These are phyloP conservation scores for Calephelis perditalis DNA, from an alignment of 2,888 invertebrate species.

Conservation along the genomic window DNA sequence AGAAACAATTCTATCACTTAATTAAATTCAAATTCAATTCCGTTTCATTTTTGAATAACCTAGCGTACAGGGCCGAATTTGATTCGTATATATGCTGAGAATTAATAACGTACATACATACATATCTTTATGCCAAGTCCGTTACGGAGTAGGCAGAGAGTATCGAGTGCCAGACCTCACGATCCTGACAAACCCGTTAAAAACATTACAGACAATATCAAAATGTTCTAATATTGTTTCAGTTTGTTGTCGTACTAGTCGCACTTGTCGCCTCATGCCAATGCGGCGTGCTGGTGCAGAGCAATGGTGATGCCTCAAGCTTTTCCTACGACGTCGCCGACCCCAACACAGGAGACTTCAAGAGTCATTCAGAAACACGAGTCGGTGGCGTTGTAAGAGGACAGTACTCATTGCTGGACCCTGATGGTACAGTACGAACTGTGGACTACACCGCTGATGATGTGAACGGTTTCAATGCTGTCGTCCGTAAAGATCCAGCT, in stretches of 20 bases:
- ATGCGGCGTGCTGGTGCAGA: neutral
- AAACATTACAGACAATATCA: too few relatives aligned
- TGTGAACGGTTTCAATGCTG: constrained; percentile 74
- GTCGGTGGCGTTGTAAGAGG: constrained; percentile 68
- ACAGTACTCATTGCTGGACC: constrained; percentile 72
- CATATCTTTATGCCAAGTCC: too few relatives aligned
- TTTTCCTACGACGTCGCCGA: constrained; percentile 76
- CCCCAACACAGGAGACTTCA: constrained; percentile 74
- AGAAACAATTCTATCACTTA: too few relatives aligned
- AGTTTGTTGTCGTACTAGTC: constrained; percentile 33
- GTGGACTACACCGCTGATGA: constrained; percentile 76
- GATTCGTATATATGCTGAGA: too few relatives aligned
- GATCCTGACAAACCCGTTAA: too few relatives aligned
- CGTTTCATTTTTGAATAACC: too few relatives aligned
- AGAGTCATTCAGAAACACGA: constrained; percentile 73
- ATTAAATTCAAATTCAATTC: too few relatives aligned
- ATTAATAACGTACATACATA: too few relatives aligned
- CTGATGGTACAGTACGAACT: constrained; percentile 73
- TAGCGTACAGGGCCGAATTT: too few relatives aligned
- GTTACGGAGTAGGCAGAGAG: too few relatives aligned
- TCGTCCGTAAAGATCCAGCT: constrained; percentile 70
- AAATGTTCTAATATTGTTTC: constrained; percentile 20
- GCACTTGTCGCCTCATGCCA: constrained; percentile 37
- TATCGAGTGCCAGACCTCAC: too few relatives aligned
- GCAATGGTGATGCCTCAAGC: constrained; percentile 38